Evolutionary conservation across 2,113 vertebrate species (phyloP).

Genomic region (Pluvialis apricaria): DNA sequence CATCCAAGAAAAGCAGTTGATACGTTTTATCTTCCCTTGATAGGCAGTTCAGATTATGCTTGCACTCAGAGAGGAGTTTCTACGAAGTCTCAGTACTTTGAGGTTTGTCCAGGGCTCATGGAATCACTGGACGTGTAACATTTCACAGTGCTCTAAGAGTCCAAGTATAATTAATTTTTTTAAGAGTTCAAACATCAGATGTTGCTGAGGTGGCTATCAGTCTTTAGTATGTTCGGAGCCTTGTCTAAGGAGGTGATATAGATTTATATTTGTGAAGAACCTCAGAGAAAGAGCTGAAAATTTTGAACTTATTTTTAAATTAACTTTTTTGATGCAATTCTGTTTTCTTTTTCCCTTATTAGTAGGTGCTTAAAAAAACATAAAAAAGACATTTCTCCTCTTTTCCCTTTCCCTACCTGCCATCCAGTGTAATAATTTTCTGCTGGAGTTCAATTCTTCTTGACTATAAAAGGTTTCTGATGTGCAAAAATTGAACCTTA

Average conservation of each 20-base stretch:
- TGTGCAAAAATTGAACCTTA: background rate
- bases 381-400: background rate
- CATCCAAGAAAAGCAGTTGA: background rate
- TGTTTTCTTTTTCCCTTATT: background rate
- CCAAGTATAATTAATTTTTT: background rate
- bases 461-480: rapidly evolving
- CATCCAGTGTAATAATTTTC: background rate
- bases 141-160: background rate
- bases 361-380: background rate
- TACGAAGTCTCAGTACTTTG: background rate
- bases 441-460: background rate
- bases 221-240: background rate
- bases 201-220: background rate
- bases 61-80: background rate
- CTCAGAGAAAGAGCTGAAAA: background rate
- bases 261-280: background rate
- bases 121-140: background rate
- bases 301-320: background rate
- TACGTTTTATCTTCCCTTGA: background rate
- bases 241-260: background rate
- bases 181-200: background rate
- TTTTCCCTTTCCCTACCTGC: background rate
- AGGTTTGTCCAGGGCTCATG: background rate
- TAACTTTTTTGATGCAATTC: background rate
- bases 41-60: background rate